These are phyloP conservation scores for Polydrusus tereticollis DNA, from an alignment of 2,888 invertebrate species.

Conservation along the genomic window DNA sequence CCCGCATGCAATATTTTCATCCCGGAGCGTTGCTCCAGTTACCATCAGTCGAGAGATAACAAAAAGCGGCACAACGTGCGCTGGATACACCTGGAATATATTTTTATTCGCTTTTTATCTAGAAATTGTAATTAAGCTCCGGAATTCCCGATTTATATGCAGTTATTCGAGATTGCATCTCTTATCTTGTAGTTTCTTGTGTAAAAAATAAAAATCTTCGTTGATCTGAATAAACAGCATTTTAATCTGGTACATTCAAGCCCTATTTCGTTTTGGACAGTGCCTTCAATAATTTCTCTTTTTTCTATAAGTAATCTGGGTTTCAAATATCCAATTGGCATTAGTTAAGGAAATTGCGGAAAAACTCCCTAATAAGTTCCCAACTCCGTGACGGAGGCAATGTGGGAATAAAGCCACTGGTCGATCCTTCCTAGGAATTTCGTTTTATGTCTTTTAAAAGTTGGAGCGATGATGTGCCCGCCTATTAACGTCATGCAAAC, in stretches of 20 bases:
- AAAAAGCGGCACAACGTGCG: constrained; percentile 17
- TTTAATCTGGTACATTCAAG: too few relatives aligned
- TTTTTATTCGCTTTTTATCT: constrained; percentile 36
- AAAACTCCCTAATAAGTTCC: constrained; percentile 7
- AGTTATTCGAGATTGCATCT: too few relatives aligned
- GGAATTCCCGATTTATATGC: constrained; percentile 37
- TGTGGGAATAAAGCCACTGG: constrained; percentile 32
- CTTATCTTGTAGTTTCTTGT: too few relatives aligned
- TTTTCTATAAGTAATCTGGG: too few relatives aligned
- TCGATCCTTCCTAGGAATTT: constrained; percentile 30
- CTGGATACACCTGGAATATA: constrained; percentile 34
- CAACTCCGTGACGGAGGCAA: constrained; percentile 15
- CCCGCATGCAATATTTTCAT: too few relatives aligned
- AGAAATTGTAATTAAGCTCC: constrained; percentile 34
- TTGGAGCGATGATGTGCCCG: constrained; percentile 39
- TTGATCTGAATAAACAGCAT: too few relatives aligned
- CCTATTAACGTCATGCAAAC: constrained; percentile 31
- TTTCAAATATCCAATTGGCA: too few relatives aligned
- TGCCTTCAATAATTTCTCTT: too few relatives aligned
- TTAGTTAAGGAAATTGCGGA: too few relatives aligned
- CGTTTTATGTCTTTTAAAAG: constrained; percentile 34
- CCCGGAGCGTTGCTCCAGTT: background rate
- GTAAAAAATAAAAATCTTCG: too few relatives aligned
- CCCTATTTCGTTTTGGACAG: too few relatives aligned
- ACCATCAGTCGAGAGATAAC: constrained; percentile 30